Evolutionary conservation across 2,888 invertebrate species (phyloP).

Genomic region (Yponomeuta malinellus): DNA sequence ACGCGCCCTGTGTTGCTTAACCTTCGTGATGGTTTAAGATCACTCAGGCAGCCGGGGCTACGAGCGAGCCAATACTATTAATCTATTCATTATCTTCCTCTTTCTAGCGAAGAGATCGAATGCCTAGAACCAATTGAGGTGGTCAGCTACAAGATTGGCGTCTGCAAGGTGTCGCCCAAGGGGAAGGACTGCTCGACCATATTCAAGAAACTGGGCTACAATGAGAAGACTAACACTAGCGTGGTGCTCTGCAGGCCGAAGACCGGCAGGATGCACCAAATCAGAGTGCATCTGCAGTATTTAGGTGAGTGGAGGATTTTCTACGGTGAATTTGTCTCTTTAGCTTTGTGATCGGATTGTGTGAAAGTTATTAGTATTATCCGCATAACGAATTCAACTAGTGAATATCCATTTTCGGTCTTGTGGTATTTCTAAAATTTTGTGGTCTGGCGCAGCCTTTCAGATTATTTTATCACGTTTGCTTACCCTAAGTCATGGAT

Average conservation of each 20-base stretch:
- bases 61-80: background rate
- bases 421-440: too few species aligned
- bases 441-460: too few species aligned
- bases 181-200: constrained; percentile 95
- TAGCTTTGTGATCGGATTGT: background rate
- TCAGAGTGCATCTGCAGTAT: constrained; percentile 98
- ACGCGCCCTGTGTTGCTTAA: too few species aligned
- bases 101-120: constrained; percentile 82
- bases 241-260: constrained; percentile 95
- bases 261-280: constrained; percentile 99
- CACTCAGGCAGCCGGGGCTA: too few species aligned
- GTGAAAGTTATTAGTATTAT: background rate
- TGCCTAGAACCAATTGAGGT: constrained; percentile 94
- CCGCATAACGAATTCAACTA: too few species aligned
- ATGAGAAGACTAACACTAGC: constrained; percentile 92
- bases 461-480: too few species aligned
- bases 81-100: background rate
- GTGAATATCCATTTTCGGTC: too few species aligned
- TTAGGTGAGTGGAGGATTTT: constrained; percentile 79
- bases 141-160: constrained; percentile 96
- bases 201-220: constrained; percentile 92
- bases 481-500: too few species aligned
- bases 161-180: constrained; percentile 93
- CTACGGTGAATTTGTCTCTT: background rate
- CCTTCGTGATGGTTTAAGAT: too few species aligned